Conservation (phyloP, 2,113 vertebrate species). For the Anhinga rufa region DNA sequence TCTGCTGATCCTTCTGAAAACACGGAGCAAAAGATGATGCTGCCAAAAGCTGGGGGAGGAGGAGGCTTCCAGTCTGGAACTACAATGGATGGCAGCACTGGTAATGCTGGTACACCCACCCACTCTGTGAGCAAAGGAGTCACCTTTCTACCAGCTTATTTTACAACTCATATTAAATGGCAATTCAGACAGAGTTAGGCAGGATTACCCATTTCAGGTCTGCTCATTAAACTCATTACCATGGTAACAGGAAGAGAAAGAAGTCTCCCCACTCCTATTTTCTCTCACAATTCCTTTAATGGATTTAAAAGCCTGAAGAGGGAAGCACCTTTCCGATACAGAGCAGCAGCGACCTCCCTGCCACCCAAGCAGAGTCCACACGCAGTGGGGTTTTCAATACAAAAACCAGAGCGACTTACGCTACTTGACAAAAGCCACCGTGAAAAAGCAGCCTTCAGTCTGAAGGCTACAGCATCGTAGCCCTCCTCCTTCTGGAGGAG, state of each 20-base stretch:
- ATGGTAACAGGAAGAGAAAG: constrained; percentile 26
- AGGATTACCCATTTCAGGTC: neutral
- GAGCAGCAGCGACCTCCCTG: neutral
- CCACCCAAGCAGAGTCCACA: neutral
- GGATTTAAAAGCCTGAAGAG: neutral
- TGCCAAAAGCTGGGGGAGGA: neutral
- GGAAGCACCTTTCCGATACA: neutral
- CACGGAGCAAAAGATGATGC: neutral
- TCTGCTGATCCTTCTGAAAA: neutral
- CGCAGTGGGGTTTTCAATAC: neutral
- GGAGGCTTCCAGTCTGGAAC: neutral
- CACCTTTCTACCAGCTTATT: neutral
- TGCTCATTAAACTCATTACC: constrained; percentile 21
- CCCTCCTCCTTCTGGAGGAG: neutral
- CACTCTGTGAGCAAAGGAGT: neutral
- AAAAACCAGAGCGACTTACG: neutral
- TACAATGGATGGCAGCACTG: neutral
- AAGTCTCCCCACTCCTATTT: neutral
- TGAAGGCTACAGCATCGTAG: neutral
- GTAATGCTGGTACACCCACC: neutral
- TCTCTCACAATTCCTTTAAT: neutral
- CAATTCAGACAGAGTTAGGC: neutral
- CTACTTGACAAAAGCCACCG: neutral
- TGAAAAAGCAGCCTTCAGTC: neutral
- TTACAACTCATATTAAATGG: neutral